These are phyloP conservation scores for Beris morrisii DNA, from an alignment of 2,888 invertebrate species.

Conservation along the genomic window DNA sequence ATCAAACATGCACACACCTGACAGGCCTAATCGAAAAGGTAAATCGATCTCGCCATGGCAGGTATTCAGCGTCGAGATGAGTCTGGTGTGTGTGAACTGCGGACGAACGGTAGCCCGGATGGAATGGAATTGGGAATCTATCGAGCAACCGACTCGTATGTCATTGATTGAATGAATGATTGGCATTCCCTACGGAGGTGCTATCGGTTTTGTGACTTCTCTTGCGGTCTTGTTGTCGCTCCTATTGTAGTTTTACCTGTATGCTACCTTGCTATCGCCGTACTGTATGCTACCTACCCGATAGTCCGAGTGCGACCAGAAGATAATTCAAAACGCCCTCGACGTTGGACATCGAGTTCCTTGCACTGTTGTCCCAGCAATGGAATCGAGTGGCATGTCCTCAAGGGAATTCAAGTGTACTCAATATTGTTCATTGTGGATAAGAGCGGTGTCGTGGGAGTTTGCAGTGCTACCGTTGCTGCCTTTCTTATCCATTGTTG, in stretches of 20 bases:
- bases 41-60: slow-evolving; percentile 16
- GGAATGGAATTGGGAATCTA: too few species aligned
- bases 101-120: slow-evolving; percentile 13
- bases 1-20: too few species aligned
- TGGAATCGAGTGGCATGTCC: slow-evolving; percentile 20
- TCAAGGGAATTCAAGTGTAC: slow-evolving; percentile 6
- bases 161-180: slow-evolving; percentile 27
- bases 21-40: slow-evolving; percentile 5
- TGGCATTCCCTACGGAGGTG: slow-evolving; percentile 25
- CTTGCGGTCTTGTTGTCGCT: slow-evolving; percentile 7
- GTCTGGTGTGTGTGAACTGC: too few species aligned
- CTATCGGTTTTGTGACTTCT: slow-evolving; percentile 17
- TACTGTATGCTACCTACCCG: neutral
- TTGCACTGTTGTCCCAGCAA: slow-evolving; percentile 1
- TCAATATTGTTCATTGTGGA: neutral
- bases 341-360: too few species aligned
- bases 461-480: slow-evolving; percentile 25
- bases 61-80: neutral
- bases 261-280: too few species aligned
- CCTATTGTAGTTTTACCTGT: neutral
- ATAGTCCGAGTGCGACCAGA: too few species aligned
- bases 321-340: too few species aligned
- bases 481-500: slow-evolving; percentile 17
- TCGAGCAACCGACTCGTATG: slow-evolving; percentile 10
- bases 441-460: slow-evolving; percentile 22